Base-by-base conservation (phyloP, 2,888 invertebrate genomes). In the Netelia fuscicornis region DNA sequence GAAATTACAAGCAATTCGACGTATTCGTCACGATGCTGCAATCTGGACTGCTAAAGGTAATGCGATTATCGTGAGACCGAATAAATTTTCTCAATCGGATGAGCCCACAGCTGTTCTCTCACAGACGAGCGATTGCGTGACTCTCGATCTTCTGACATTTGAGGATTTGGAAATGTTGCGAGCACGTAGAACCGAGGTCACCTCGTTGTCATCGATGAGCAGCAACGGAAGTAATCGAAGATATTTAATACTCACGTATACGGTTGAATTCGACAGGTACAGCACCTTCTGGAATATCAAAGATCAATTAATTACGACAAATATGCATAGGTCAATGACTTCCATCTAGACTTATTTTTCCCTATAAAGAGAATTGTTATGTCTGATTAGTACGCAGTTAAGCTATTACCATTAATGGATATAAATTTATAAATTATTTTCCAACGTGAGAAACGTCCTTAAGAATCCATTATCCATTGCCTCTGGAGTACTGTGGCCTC, bases 1-100 rank as follows among this genome's bases (percentile, higher is more conserved):
- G 95, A 67, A 95, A 95, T 91, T 95, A 94, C 89, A 95, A 95
- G 88, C 94, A 94, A 85, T 95, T 95, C 87, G 94, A 94, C 85
- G 94, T 95, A 44, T 95, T 95, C 89, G 91, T 94, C 6, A 93
- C 94, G 6, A 95, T 95, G 95, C 90, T 95, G 44, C 95, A 94
- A 90, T 95, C 95, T 13, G 95, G 95, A 62, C 90, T 95, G 62
- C 89, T 95, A 78, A 95, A 95, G 92, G 95, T 95, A 89, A 72
- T 37, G 25, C 44, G 84, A 76, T 80, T 80, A 64, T 13, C 44
- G 62, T 1, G 11, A 42, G 9, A 8, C 13, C 48, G 3, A 30
- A 58, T 68, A 64, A 67, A 68, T 75, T 58, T 42, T 60, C 64
- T 52, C 44, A 76, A 71, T 76, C 42, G 44, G 44, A 82, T 76